Percentiles rank a stretch among this genome's conserved stretches.
Conservation (phyloP, 2,797 vertebrate species). For the Gouania willdenowi region DNA sequence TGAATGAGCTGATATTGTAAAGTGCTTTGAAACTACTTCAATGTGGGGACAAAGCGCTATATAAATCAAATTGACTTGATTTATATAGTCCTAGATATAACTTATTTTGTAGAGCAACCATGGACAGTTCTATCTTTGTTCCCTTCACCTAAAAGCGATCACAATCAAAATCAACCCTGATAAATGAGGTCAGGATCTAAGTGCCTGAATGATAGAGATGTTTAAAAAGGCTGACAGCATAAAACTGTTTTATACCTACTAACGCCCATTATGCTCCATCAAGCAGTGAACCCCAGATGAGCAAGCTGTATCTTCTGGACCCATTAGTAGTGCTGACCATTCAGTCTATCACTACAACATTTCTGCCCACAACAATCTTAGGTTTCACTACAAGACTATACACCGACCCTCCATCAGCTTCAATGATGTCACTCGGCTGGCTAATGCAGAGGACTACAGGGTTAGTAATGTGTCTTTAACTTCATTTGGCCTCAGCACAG, state of each 20-base stretch:
- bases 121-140: no score
- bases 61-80: no score
- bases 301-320: slow-evolving; percentile 21
- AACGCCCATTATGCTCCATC: slow-evolving; percentile 66
- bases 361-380: slow-evolving; percentile 34
- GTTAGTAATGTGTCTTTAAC: slow-evolving; percentile 1
- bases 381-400: slow-evolving; percentile 21
- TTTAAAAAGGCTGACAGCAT: slow-evolving; percentile 35
- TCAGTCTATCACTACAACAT: slow-evolving; percentile 31
- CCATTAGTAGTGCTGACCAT: slow-evolving; percentile 56
- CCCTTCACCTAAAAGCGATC: slow-evolving; percentile 1
- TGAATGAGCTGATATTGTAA: no score
- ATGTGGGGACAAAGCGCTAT: no score
- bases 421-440: slow-evolving; percentile 11
- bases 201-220: slow-evolving; percentile 14
- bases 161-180: slow-evolving; percentile 10
- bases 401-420: slow-evolving; percentile 14
- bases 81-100: no score
- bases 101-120: no score
- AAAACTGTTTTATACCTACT: slow-evolving; percentile 33
- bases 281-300: slow-evolving; percentile 31
- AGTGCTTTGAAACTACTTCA: no score
- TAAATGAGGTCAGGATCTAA: slow-evolving; percentile 17
- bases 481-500: neutral
- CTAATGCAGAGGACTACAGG: neutral